Evolutionary conservation across 2,888 invertebrate genomes (phyloP), one percentile per base, ranked within the genome.

Genomic region (Lampropteryx suffumata): DNA sequence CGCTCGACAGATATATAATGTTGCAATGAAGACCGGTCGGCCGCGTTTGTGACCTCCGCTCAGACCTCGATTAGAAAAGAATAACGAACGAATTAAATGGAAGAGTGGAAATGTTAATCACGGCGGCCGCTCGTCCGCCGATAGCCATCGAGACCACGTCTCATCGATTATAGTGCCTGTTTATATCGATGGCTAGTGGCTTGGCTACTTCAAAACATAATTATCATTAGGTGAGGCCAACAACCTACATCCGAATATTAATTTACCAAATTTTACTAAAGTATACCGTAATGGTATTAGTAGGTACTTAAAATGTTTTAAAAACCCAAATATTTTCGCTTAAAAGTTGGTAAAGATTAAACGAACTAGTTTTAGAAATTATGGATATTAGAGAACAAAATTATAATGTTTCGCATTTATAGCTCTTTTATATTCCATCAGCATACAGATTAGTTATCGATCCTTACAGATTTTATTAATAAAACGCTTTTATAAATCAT

Each of bases 1-100:
- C 65, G 70, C 69, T 67, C 72, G 62, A 73, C 76, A 76, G 72
- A 79, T 74, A 78, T 79, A 75, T 73, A 74, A 74, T 83, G 81
- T 81, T 82, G 78, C 79, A 82, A 82, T 77, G 76, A 65, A 69
- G 78, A 84, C 86, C 81, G 82, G 85, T 84, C 75, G 69, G 62
- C 72, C 72, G 73, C 71, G 68, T 70, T 69, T 68, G 71, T 70
- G 73, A 79, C 72, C 76, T 76, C 76, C 56, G 34, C 43, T 49
- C 62, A 65, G 69, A 52, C 69, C 72, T 72, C 73, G 71, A 77
- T 78, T 74, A 68, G 67, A 77, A 73, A 71, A 75, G 67, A 74
- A 77, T 70, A 71, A 73, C 66, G 71, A 73, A 70, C 68, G 59
- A 61, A 64, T 69, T 72, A 67, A 69, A 75, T 71, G 65, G 64